Evolutionary conservation across 2,888 invertebrate species (phyloP), one percentile per base, ranked within the genome.

Genomic region (Amphipoea oculea): DNA sequence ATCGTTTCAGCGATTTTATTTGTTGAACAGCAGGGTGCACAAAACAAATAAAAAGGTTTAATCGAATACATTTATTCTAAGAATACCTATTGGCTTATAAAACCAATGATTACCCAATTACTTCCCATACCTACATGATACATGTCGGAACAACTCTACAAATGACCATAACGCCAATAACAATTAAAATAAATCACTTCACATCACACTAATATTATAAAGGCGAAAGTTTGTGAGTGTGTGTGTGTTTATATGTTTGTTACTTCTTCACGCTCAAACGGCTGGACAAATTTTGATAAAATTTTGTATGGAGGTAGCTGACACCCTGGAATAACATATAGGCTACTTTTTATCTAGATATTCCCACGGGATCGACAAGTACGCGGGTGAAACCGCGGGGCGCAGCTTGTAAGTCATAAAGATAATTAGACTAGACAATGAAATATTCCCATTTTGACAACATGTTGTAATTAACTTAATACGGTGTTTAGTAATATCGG

Each of bases 341-440:
- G 29, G 29, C 29, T 29, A 29, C 29, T 29, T 29, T 29, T 29
- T 29, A 29, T 29, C 29, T 29, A 29, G 29, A 29, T 29, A 29
- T 29, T 29, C 29, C 29, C 29, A 29, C 29, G 29, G 29, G 29
- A 29, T 29, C 29, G 29, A 29, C 29, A 29, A 29, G 0, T 29
- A 29, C 29, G 29, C 29, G 29, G 29, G 29, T 29, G 29, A 29
- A 29, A 29, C 29, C 29, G 29, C 29, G 29, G 29, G 29, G 29
- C 29, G 1, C 29, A 29, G 29, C 29, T 29, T 1, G 29, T 60
- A 65, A 65, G 0, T 51, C 45, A 23, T 54, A 71, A 36, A 29
- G 17, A 4, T 48, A 48, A 81, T 85, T 74, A 78, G 14, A 20
- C 17, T 14, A 65, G 36, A 57, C 51, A 65, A 72, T 72, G 6